Conservation (phyloP, 1,140 invertebrate species). For the Habropoda laboriosa region DNA sequence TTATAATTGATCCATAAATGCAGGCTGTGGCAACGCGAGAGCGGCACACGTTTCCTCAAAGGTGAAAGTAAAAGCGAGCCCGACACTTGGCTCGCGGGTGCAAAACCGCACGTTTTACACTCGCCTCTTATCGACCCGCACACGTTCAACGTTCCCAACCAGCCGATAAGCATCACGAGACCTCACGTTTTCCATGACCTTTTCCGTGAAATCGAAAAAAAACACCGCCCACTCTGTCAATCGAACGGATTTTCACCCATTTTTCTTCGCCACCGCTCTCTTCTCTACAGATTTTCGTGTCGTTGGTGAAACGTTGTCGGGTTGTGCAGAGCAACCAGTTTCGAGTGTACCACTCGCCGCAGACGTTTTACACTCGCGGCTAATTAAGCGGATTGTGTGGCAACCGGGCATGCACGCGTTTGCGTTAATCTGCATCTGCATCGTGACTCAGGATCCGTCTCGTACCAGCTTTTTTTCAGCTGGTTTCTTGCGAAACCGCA, state of each 20-base stretch:
- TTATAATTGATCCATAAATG: slow-evolving; percentile 76
- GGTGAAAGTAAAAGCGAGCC: slow-evolving; percentile 78
- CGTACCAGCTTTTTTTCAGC: background rate
- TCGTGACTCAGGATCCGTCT: slow-evolving; percentile 8
- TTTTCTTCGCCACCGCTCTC: no score
- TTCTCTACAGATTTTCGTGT: no score
- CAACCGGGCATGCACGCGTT: background rate
- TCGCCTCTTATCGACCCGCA: slow-evolving; percentile 17
- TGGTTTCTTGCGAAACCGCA: background rate
- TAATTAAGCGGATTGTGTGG: slow-evolving; percentile 20
- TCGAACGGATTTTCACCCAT: no score
- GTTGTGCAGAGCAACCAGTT: background rate
- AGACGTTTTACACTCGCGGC: background rate
- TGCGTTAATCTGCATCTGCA: background rate
- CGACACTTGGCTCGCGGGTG: slow-evolving; percentile 21
- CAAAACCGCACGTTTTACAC: slow-evolving; percentile 17
- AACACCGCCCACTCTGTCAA: no score
- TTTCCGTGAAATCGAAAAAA: background rate
- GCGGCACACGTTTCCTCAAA: slow-evolving; percentile 73
- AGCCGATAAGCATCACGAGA: slow-evolving; percentile 6
- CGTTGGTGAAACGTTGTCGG: background rate
- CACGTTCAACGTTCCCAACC: background rate
- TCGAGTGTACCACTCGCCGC: background rate
- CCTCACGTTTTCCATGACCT: background rate
- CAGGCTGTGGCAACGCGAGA: slow-evolving; percentile 73